Evolutionary conservation across 2,113 vertebrate species (phyloP).

Genomic region (Amblyornis subalaris): DNA sequence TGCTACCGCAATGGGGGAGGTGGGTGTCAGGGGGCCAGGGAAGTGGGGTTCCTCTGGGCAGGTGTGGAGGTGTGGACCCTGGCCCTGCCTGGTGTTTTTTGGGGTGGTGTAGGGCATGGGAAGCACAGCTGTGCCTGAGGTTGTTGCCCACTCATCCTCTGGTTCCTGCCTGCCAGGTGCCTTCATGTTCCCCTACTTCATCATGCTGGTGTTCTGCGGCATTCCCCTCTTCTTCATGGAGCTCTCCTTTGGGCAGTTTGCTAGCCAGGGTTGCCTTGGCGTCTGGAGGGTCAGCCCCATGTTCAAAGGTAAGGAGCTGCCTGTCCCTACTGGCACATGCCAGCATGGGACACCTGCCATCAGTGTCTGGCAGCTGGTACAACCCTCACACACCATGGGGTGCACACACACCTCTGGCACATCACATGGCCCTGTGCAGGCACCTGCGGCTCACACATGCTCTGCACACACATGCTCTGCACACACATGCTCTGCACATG

Average conservation of each 20-base stretch:
- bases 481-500: neutral
- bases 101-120: neutral
- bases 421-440: fast-evolving
- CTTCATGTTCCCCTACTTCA: conserved; percentile 98
- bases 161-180: conserved; percentile 76
- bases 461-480: neutral
- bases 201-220: conserved; percentile 97
- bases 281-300: conserved; percentile 98
- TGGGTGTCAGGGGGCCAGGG: neutral
- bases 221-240: conserved; percentile 98
- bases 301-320: conserved; percentile 90
- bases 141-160: neutral
- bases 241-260: conserved; percentile 96
- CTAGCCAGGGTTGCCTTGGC: conserved; percentile 93
- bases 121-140: fast-evolving
- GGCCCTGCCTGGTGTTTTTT: fast-evolving
- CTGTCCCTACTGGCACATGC: fast-evolving
- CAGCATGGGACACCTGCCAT: fast-evolving
- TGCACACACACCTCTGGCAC: neutral
- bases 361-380: fast-evolving
- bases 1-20: conserved; percentile 99
- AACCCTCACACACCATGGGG: fast-evolving
- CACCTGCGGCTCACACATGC: fast-evolving
- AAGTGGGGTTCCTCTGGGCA: neutral
- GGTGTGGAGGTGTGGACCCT: too few relatives aligned